Base-by-base conservation (phyloP, 2,113 vertebrate species). In the Arizona elegans region DNA sequence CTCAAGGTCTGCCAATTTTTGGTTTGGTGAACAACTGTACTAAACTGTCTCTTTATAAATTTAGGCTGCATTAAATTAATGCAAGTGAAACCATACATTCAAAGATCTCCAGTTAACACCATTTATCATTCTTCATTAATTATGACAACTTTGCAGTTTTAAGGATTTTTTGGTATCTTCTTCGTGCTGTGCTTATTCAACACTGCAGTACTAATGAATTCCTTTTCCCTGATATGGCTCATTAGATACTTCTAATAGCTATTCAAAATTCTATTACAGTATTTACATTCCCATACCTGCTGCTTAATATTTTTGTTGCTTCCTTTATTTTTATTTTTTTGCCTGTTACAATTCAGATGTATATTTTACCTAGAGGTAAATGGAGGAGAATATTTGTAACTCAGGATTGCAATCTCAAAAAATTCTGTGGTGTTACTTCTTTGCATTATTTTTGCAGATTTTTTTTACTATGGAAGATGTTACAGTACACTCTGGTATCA, bases 191-290 rank as follows among this genome's bases (percentile, higher is more conserved):
- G 65, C 91, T 92, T 86, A 92, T 92, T 93, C 91, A 21, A 87
- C 91, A 70, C 81, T 92, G 91, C 90, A 87, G 24, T 93, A 86
- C 58, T 90, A 92, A 92, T 87, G 54, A 90, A 93, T 87, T 93
- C 75, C 56, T 92, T 10, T 65, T 5, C 58, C 23, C 26, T 87
- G 56, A 87, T n/a, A 90, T 86, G 88, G 50, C 85, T 89, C 88
- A 65, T 90, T 70, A 93, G 56, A 90, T 89, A 90, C 53, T 55
- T 54, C 50, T 17, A 43, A 43, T 92, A 89, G 54, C 81, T 90
- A 29, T 43, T 58, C 90, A 90, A 62, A 89, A n/a, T 29, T 59
- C 56, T n/a, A 43, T 91, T 47, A 91, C 47, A 89, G 65, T 92
- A 89, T 93, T 89, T 91, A 89, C 54, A 89, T 53, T 38, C n/a